A percentile compares a stretch with the other conserved stretches of the same genome.
Evolutionary conservation across 2,797 vertebrate genomes (phyloP).

Genomic region (Pangasius krempfi): DNA sequence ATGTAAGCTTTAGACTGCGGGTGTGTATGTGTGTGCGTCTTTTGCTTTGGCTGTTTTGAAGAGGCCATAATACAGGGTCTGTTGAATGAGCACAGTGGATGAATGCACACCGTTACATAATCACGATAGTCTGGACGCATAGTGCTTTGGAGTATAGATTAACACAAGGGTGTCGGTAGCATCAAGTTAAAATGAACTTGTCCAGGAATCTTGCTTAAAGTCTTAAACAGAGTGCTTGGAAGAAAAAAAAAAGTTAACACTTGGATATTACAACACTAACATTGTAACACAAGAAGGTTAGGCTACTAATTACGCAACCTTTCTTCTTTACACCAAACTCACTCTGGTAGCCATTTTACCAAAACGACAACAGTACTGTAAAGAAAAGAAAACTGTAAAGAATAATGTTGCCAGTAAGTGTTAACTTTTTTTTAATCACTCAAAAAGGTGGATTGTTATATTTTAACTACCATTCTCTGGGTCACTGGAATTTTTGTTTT

Average conservation of each 20-base stretch:
- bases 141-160: not conserved
- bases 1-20: not conserved
- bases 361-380: not conserved
- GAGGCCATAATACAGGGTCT: not conserved
- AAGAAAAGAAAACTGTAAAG: slow-evolving; percentile 10
- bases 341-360: not conserved
- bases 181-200: not conserved
- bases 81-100: not conserved
- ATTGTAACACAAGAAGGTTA: not conserved
- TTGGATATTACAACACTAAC: not conserved
- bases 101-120: not conserved
- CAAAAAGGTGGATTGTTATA: no score
- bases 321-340: not conserved
- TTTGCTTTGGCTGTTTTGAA: not conserved
- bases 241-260: not conserved
- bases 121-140: not conserved
- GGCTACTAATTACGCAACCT: not conserved
- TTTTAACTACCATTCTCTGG: not conserved
- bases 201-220: not conserved
- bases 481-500: slow-evolving; percentile 12
- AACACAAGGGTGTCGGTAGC: not conserved
- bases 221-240: not conserved
- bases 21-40: not conserved
- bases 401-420: not conserved
- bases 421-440: not conserved